Base-by-base conservation (phyloP, 2,888 invertebrate species). In the Epistrophella euchroma region DNA sequence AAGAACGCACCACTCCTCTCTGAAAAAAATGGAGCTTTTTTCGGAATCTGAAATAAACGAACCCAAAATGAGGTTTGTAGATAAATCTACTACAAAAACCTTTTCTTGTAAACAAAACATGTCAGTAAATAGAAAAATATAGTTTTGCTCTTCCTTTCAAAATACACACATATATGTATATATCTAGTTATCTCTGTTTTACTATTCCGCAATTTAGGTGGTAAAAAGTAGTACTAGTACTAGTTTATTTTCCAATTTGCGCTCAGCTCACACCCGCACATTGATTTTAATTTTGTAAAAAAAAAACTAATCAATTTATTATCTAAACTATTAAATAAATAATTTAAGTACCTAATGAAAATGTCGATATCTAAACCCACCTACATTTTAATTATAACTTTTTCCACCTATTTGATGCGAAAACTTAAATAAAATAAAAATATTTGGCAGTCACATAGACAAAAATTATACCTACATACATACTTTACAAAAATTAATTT, bases 41-140 rank as follows among this genome's bases (percentile, higher is more conserved):
- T 28, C 32, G 5, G 11, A 37, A 37, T 1, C 3, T 13, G 2
- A 40, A 22, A 22, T 43, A 28, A 62, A 66, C 66, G 19, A 66
- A 19, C 19, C 32, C 4, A 43, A 56, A 62, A 76, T 58, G 40
- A 72, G 76, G 50, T 56, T 71, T 10, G 10, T 28, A 3, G n/a
- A 17, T 17, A 5, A 7, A 28, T 60, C 66, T 78, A 73, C 32
- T 78, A 78, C 78, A 35, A 47, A 72, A 25, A 28, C 0, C 9
- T 15, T 72, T 15, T 45, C n/a, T 71, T 80, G 73, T 83, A 83
- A 83, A 83, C 82, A 83, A 83, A 58, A 55, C 40, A 50, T 17
- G 66, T 43, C 10, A 3, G 45, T 6, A 40, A 37, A n/a, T 2
- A 10, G 2, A 17, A 9, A 43, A 43, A 4, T 10, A 19, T 10